Evolutionary conservation across 1,140 invertebrate species (phyloP).

Genomic region (Trachelipus rathkii): DNA sequence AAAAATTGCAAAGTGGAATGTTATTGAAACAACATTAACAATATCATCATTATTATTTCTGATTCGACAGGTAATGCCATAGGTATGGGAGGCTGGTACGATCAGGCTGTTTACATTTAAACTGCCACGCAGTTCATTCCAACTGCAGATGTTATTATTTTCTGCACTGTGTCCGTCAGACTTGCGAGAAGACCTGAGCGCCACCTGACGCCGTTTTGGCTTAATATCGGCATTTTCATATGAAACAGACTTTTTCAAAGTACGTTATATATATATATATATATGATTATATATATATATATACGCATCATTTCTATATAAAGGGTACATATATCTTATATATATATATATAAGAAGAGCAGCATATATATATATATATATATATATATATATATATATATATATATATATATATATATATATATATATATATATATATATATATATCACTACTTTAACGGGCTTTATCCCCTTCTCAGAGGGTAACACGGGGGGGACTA

Average conservation of each 20-base stretch:
- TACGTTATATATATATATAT: conserved; percentile 8
- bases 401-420: conserved; percentile 1
- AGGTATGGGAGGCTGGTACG: background rate
- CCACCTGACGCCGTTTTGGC: background rate
- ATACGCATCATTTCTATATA: background rate
- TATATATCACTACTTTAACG: too few relatives aligned
- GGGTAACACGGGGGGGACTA: too few relatives aligned
- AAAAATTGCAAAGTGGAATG: too few relatives aligned
- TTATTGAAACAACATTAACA: too few relatives aligned
- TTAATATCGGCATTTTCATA: background rate
- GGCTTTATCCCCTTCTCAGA: too few relatives aligned
- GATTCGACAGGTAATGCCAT: background rate
- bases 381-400: conserved; percentile 1
- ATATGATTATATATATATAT: conserved; percentile 1
- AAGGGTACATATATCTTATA: background rate
- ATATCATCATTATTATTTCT: too few relatives aligned
- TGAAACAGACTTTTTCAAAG: background rate
- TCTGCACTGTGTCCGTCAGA: background rate
- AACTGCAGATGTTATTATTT: background rate
- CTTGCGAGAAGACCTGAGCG: background rate
- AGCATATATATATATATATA: background rate
- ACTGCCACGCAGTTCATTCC: background rate
- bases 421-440: too few relatives aligned
- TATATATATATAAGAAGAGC: conserved; percentile 1
- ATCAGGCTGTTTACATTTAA: background rate